phyloP scores from a whole-genome alignment of 2,888 invertebrate species.

The Drepanosiphum platanoidis region DNA sequence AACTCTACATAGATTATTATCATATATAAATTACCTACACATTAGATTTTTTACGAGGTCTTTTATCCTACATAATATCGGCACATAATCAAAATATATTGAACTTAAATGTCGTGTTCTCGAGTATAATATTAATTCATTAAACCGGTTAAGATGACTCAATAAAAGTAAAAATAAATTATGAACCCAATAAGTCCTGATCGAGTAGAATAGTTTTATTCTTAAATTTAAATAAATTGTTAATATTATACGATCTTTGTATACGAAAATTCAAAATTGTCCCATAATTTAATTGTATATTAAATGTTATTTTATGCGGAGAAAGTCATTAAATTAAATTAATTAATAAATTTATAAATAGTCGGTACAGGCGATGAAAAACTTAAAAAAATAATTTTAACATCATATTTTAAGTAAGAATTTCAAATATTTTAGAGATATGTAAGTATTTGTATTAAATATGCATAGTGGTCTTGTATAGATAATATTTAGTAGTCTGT shows the following conservation, averaged over 20 bases:
- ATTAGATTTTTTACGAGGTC: neutral
- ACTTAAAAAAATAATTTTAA: too few relatives aligned
- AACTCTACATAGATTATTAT: constrained; percentile 48
- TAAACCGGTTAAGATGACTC: constrained; percentile 22
- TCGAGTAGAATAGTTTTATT: neutral
- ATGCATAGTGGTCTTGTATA: too few relatives aligned
- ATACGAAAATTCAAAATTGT: neutral
- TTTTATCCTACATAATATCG: constrained; percentile 16
- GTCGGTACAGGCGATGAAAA: too few relatives aligned
- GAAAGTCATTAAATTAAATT: too few relatives aligned
- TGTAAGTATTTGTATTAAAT: too few relatives aligned
- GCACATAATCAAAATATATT: constrained; percentile 22
- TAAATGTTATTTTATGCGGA: neutral
- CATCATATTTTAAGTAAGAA: too few relatives aligned
- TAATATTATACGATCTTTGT: neutral
- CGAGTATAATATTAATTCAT: neutral
- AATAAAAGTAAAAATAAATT: neutral
- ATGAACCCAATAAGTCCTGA: neutral
- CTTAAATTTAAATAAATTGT: neutral
- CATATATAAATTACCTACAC: constrained; percentile 36
- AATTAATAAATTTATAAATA: too few relatives aligned
- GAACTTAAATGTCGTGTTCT: neutral
- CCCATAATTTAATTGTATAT: neutral
- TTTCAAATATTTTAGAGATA: too few relatives aligned
- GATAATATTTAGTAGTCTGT: too few relatives aligned